Conservation (phyloP, 2,113 vertebrate genomes). For the Nesoenas mayeri region DNA sequence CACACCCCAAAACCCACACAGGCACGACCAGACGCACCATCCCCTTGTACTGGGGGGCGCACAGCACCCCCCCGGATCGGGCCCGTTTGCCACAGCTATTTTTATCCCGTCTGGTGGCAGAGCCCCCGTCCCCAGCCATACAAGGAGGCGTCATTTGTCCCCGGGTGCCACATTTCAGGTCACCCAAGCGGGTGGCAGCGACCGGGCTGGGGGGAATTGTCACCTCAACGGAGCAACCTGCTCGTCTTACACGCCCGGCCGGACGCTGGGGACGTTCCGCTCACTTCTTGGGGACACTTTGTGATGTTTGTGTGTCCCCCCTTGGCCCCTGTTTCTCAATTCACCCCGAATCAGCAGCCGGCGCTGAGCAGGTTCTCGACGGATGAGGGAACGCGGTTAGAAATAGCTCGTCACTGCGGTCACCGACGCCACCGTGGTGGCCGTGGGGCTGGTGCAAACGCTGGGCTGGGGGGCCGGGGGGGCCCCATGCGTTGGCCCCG, state of each 20-base stretch:
- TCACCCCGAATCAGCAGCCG: not conserved
- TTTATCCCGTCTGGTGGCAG: not conserved
- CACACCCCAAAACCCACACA: not conserved
- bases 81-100: not conserved
- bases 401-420: not conserved
- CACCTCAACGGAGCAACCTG: not conserved
- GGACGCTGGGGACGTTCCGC: rapidly evolving
- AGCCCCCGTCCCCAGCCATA: not conserved
- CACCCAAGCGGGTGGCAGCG: not conserved
- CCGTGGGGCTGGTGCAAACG: rapidly evolving
- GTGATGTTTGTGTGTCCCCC: not conserved
- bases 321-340: not conserved
- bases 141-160: not conserved
- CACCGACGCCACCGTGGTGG: not conserved
- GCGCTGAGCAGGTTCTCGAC: not conserved
- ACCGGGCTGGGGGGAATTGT: not conserved
- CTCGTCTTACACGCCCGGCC: not conserved
- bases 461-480: not conserved
- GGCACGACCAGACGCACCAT: not conserved
- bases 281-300: not conserved
- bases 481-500: not conserved
- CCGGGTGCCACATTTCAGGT: not conserved
- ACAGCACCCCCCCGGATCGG: not conserved
- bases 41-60: too few species aligned
- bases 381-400: not conserved